Conservation (phyloP, 2,113 vertebrate genomes). For the Emydura subglobosa region DNA sequence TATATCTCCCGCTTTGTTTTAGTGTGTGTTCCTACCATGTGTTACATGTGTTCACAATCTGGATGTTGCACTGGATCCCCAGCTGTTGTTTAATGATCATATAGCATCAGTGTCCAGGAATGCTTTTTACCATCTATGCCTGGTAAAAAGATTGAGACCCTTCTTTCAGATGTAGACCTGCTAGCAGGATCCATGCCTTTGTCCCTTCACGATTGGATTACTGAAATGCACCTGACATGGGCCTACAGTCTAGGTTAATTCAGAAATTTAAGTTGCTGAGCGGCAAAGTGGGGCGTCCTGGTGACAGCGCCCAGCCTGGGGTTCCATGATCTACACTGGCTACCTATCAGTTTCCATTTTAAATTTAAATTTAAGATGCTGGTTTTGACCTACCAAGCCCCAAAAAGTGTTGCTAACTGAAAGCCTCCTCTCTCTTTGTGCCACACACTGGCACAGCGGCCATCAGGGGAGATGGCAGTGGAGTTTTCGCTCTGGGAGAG, state of each 20-base stretch:
- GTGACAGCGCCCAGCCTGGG: too few species aligned
- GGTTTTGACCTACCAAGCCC: not conserved
- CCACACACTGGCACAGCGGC: too few species aligned
- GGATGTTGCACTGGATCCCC: not conserved
- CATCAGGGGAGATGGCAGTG: not conserved
- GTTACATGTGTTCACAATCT: not conserved
- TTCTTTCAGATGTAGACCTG: not conserved
- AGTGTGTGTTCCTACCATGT: not conserved
- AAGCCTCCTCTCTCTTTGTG: too few species aligned
- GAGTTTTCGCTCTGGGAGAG: not conserved
- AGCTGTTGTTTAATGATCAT: conserved; percentile 8
- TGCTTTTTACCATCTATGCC: not conserved
- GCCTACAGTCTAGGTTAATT: not conserved
- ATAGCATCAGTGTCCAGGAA: not conserved
- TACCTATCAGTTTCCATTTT: not conserved
- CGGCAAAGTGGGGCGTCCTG: too few species aligned
- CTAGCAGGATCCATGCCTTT: not conserved
- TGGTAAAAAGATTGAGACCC: not conserved
- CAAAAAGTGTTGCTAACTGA: too few species aligned
- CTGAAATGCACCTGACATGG: not conserved
- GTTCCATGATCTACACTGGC: too few species aligned
- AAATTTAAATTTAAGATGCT: conserved; percentile 1
- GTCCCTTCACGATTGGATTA: not conserved
- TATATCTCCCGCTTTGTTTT: not conserved
- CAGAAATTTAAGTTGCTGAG: not conserved